Evolutionary conservation across 1,140 invertebrate species (phyloP).

Genomic region (Drosophila erecta): DNA sequence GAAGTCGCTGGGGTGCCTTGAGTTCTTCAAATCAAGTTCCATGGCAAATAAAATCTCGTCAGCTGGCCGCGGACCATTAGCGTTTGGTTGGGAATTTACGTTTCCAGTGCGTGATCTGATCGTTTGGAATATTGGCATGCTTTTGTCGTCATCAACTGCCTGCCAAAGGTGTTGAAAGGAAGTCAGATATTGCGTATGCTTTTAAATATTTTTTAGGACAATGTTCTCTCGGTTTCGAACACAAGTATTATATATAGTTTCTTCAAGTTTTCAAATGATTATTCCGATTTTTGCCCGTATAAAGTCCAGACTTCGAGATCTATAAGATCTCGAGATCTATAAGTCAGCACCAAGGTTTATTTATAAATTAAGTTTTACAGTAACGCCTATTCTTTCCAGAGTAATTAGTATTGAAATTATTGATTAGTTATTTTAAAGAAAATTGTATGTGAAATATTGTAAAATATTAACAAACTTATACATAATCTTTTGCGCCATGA

Average conservation of each 20-base stretch:
- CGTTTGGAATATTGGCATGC: conserved; percentile 63
- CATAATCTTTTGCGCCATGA: too few species aligned
- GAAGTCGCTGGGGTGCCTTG: conserved; percentile 30
- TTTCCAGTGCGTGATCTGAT: conserved; percentile 53
- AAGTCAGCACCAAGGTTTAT: too few species aligned
- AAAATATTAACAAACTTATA: too few species aligned
- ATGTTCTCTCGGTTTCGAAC: too few species aligned
- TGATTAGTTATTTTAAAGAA: not conserved
- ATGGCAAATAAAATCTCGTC: conserved; percentile 61
- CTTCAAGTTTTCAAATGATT: not conserved
- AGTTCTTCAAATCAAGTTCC: conserved; percentile 60
- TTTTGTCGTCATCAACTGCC: conserved; percentile 59
- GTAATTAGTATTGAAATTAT: too few species aligned
- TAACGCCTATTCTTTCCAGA: too few species aligned
- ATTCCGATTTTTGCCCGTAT: too few species aligned
- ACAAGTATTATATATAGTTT: too few species aligned
- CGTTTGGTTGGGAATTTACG: conserved; percentile 68
- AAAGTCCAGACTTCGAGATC: too few species aligned
- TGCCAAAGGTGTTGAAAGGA: not conserved
- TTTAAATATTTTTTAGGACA: not conserved
- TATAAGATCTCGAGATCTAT: too few species aligned
- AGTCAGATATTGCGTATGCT: not conserved
- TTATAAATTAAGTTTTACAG: too few species aligned
- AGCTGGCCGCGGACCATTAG: conserved; percentile 67
- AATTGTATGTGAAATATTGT: too few species aligned